Base-by-base conservation (phyloP, 2,888 invertebrate genomes). In the Ariolimax columbianus region DNA sequence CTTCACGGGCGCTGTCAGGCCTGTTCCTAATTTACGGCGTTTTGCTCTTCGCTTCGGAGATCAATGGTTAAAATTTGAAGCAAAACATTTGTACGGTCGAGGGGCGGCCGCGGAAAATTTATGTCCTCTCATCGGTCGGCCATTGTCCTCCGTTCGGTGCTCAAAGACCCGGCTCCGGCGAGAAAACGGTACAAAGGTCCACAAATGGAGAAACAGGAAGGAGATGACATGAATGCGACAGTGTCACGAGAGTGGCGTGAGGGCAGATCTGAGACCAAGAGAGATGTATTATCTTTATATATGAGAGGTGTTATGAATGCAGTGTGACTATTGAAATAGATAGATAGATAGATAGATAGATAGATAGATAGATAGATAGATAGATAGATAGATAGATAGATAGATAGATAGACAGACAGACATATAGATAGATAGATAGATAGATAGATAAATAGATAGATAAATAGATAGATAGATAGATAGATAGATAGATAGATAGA, bases 41-140 rank as follows among this genome's bases (percentile, higher is more conserved):
- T 70, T 78, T 70, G 38, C 83, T 77, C 83, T 72, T 55, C 83
- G 83, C 38, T 83, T 70, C 51, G 83, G 38, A 77, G 83, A 83
- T 83, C 83, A 83, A 83, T 83, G 83, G 83, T 66, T 70, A 51
- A 72, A 83, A 38, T 70, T 83, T 77, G 83, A 83, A 83, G 83
- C 77, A 83, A 83, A 83, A 83, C 83, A 83, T 83, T 83, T 83
- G 78, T 83, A 77, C 83, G 83, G 70, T 77, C 70, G 78, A 83
- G 72, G 72, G 83, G 83, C 83, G 83, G 33, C 40, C 47, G 36
- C 26, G 66, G 55, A 43, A 78, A 83, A 83, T 83, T 83, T 83
- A 83, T 83, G 83, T 83, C 66, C 83, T 77, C 83, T 83, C 78
- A 26, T 47, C 78, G 70, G 55, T 81, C 26, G 7, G 30, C 79